Percentiles rank a stretch among this genome's conserved stretches.
Conservation (phyloP, 2,888 invertebrate species). For the Iselma pallidipennis region DNA sequence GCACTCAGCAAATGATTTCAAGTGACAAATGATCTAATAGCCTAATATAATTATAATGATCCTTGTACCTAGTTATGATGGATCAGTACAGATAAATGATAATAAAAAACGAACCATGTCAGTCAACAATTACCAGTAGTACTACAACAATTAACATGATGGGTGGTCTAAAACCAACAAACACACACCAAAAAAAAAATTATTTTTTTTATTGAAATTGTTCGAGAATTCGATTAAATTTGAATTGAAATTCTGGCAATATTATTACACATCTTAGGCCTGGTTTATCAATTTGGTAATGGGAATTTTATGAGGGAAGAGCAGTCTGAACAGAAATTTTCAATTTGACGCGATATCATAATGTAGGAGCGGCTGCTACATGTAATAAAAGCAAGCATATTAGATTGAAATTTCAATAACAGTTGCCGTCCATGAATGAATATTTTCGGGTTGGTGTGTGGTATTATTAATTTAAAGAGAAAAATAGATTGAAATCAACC, state of each 20-base stretch:
- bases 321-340: slow-evolving; percentile 50
- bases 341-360: slow-evolving; percentile 45
- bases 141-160: background rate
- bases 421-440: slow-evolving; percentile 48
- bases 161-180: no score
- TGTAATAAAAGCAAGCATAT: slow-evolving; percentile 30
- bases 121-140: background rate
- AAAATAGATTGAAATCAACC: background rate
- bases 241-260: background rate
- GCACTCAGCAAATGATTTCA: background rate
- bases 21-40: background rate
- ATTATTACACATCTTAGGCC: background rate
- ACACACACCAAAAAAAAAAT: no score
- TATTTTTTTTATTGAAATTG: background rate
- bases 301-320: slow-evolving; percentile 49
- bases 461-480: background rate
- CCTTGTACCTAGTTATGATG: background rate
- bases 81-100: background rate
- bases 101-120: background rate
- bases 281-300: slow-evolving; percentile 50
- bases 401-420: slow-evolving; percentile 36
- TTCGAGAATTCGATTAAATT: background rate
- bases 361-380: slow-evolving; percentile 34
- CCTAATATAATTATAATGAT: background rate
- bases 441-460: slow-evolving; percentile 38